Conservation (phyloP, 2,888 invertebrate genomes). For the Mesochorus sp. region DNA sequence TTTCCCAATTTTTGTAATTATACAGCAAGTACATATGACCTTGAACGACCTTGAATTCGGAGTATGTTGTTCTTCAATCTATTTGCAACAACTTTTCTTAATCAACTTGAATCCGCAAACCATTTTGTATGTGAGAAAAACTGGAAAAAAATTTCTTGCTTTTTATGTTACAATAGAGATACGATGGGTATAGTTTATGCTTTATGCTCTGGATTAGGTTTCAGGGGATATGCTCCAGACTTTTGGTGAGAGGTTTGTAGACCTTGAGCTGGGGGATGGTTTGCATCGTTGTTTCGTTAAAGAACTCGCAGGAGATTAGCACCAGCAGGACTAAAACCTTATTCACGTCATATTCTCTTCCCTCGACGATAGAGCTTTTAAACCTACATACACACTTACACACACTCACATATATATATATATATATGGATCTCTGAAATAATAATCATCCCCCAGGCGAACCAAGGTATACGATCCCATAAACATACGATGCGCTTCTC, state of each 20-base stretch:
- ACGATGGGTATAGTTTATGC: too few species aligned
- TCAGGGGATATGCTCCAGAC: constrained; percentile 56
- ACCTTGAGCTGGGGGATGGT: constrained; percentile 42
- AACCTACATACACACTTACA: neutral
- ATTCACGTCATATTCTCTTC: constrained; percentile 2
- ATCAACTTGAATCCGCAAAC: too few species aligned
- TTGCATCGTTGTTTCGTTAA: constrained; percentile 27
- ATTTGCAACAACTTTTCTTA: too few species aligned
- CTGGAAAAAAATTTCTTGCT: too few species aligned
- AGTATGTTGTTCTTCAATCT: too few species aligned
- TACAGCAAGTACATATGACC: too few species aligned
- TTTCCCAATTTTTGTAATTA: too few species aligned
- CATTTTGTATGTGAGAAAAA: too few species aligned
- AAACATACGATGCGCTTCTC: constrained; percentile 70
- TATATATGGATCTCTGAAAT: constrained; percentile 68
- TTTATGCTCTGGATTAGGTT: neutral
- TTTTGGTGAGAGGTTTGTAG: constrained; percentile 40
- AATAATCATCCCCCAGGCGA: constrained; percentile 68
- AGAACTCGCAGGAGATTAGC: constrained; percentile 63
- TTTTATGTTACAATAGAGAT: too few species aligned
- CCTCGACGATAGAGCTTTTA: neutral
- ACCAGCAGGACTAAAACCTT: neutral
- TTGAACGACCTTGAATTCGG: too few species aligned
- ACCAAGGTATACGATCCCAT: constrained; percentile 74
- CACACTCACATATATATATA: too few species aligned